Percentiles rank a stretch among this genome's conserved stretches.
Evolutionary conservation across 2,888 invertebrate species (phyloP).

Genomic region (Argynnis bischoffii): DNA sequence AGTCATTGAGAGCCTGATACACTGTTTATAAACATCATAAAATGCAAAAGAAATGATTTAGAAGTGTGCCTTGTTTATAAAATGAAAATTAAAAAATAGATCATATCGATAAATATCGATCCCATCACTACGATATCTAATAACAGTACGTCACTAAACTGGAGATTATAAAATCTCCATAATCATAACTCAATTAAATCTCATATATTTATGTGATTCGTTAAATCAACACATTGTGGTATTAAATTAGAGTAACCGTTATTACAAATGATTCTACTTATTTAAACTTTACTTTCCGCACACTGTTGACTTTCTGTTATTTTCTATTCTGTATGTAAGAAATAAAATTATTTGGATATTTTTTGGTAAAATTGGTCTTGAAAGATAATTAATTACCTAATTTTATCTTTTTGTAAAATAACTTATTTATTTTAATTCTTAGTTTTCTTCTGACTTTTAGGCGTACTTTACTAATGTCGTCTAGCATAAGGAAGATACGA

Average conservation of each 20-base stretch:
- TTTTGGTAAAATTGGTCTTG: too few relatives aligned
- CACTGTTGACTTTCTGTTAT: background rate
- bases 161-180: slow-evolving; percentile 69
- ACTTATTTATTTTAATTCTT: too few relatives aligned
- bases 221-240: slow-evolving; percentile 66
- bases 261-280: slow-evolving; percentile 23
- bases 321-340: too few relatives aligned
- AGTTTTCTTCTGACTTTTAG: too few relatives aligned
- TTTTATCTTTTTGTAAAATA: too few relatives aligned
- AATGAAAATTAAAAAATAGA: background rate
- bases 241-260: slow-evolving; percentile 52
- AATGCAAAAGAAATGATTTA: background rate
- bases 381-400: too few relatives aligned
- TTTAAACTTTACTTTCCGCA: slow-evolving; percentile 10
- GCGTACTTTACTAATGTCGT: too few relatives aligned
- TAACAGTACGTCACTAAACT: slow-evolving; percentile 57
- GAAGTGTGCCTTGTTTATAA: too few relatives aligned
- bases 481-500: too few relatives aligned
- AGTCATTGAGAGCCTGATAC: too few relatives aligned
- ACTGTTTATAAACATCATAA: background rate
- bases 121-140: slow-evolving; percentile 49
- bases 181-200: slow-evolving; percentile 81
- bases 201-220: slow-evolving; percentile 70
- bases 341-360: too few relatives aligned
- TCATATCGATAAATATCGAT: slow-evolving; percentile 23